Base-by-base conservation (phyloP, 2,113 vertebrate species). In the Megaceryle torquata region DNA sequence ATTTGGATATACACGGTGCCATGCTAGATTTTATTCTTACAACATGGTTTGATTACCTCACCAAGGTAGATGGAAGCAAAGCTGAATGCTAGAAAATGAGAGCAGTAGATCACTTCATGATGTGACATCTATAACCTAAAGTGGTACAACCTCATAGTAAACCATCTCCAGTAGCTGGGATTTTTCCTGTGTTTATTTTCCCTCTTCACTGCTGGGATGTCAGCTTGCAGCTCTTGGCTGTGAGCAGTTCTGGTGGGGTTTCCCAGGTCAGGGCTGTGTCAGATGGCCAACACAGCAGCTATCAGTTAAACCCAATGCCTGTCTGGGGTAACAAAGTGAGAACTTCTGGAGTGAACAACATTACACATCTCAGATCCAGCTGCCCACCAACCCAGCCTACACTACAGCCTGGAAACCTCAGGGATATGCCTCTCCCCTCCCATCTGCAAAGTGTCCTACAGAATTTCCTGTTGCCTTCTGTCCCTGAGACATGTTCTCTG, bases 1-100 rank as follows among this genome's bases (percentile, higher is more conserved):
- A 88, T 60, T 53, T 46, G 84, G 67, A 70, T 91, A 28, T 39
- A 81, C 65, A 83, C 20, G 44, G 72, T 37, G 72, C 68, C 41
- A 86, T 37, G 69, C 41, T 91, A 51, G 57, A 69, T 82, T 86
- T 35, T 87, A 39, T 80, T 86, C 93, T 79, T 60, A 53, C 28
- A 48, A n/a, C 0, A 4, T 68, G 77, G 15, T 50, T 75, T 69
- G 65, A 50, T 91, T 88, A 77, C 43, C 46, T 94, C 59, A n/a
- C 46, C 9, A 9, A 64, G 74, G 61, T 64, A 79, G 65, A 39
- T 37, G 54, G 84, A 78, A 87, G 60, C 69, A 76, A 70, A 88
- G 5, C 14, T 19, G 37, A 48, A 63, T 37, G 43, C 35, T 74
- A 50, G 74, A 65, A 74, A 71, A 81, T 15, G 22, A 84, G 65